Evolutionary conservation across 1,140 invertebrate species (phyloP), one percentile per base, ranked within the genome.

Genomic region (Euschistus heros): DNA sequence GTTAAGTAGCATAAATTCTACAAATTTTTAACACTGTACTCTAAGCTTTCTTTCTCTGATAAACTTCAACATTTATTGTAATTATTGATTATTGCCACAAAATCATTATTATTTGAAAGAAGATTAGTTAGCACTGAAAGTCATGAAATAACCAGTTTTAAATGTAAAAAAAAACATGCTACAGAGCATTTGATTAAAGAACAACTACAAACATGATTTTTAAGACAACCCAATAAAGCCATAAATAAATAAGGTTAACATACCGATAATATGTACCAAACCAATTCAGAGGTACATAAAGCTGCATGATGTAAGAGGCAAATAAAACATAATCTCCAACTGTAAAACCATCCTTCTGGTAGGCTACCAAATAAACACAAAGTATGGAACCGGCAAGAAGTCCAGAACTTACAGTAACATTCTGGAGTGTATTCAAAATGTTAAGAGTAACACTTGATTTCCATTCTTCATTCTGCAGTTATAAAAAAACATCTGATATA

Each of bases 211-310:
- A n/a, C n/a, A n/a, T n/a, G n/a, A n/a, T n/a, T n/a, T n/a, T n/a
- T n/a, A n/a, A n/a, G n/a, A n/a, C n/a, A n/a, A n/a, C n/a, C n/a
- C n/a, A n/a, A n/a, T n/a, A n/a, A n/a, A n/a, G n/a, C n/a, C 24
- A 63, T 65, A 8, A n/a, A 27, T 33, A 27, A 63, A 30, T 15
- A 26, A 42, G 46, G 57, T 14, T 13, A 37, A 37, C 33, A 18
- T 75, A 92, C 90, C 92, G 88, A 73, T 98, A 98, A 75, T 95
- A 96, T n/a, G 94, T 97, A 18, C 95, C 96, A 74, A 98, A 94
- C 86, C 90, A 98, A 78, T 98, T 98, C 2, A 98, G 76, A 0
- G 95, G 95, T 22, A 89, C 87, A 73, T 97, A 97, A n/a, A 98
- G 76, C 74, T 98, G 94, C 59, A 93, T 84, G n/a, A 98, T 88